Conservation (phyloP, 2,113 vertebrate genomes). For the Microcebus tavaratra region DNA sequence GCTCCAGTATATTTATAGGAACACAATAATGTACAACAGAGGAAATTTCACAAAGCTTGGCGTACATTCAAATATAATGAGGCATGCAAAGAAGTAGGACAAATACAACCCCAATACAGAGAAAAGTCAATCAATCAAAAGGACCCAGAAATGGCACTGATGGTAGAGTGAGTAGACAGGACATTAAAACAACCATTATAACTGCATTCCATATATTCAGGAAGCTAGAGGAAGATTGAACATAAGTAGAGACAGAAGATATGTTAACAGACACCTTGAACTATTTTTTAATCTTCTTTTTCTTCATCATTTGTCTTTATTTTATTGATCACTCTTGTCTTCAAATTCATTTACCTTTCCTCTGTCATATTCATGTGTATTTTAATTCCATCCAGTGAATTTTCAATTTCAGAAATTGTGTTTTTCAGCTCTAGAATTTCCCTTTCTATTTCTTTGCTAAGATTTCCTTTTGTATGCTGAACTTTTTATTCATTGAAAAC, state of each 20-base stretch:
- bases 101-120: not conserved
- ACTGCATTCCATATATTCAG: not conserved
- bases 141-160: constrained; percentile 48
- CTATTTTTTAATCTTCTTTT: not conserved
- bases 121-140: constrained; percentile 12
- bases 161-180: not conserved
- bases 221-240: not conserved
- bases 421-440: constrained; percentile 1
- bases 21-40: not conserved
- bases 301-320: not conserved
- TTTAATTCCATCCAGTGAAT: not conserved
- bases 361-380: not conserved
- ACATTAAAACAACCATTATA: not conserved
- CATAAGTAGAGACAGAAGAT: not conserved
- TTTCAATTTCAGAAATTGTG: not conserved
- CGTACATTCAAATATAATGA: constrained; percentile 24
- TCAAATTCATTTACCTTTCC: not conserved
- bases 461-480: not conserved
- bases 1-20: not conserved
- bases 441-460: not conserved
- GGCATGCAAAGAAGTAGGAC: not conserved
- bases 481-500: not conserved
- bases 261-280: not conserved
- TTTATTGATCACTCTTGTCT: not conserved
- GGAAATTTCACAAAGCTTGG: not conserved